phyloP scores from a whole-genome alignment of 2,888 invertebrate species.

The Drymonia ruficornis region DNA sequence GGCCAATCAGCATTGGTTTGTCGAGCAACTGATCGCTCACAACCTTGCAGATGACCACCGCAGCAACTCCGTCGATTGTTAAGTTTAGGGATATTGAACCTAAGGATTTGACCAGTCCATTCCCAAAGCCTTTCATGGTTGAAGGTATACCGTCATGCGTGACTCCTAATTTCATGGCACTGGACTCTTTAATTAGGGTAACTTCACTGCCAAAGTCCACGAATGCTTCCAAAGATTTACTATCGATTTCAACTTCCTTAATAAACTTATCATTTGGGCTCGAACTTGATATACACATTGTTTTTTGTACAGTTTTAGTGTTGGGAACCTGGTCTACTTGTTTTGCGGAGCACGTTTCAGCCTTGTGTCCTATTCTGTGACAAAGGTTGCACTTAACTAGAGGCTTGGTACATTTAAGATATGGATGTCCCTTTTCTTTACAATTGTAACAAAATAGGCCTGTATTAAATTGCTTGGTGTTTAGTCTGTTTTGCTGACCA shows the following conservation, averaged over 20 bases:
- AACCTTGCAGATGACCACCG: background rate
- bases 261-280: background rate
- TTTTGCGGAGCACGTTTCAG: constrained; percentile 3
- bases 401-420: constrained; percentile 9
- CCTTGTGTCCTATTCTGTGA: constrained; percentile 11
- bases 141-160: background rate
- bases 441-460: constrained; percentile 14
- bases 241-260: background rate
- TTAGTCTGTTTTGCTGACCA: background rate
- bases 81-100: background rate
- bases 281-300: background rate
- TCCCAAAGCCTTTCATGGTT: background rate
- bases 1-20: background rate
- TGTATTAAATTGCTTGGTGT: background rate
- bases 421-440: constrained; percentile 14
- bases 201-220: background rate
- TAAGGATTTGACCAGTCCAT: background rate
- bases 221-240: background rate
- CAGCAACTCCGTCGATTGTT: background rate
- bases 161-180: background rate
- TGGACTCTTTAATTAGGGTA: background rate
- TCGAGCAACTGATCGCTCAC: background rate
- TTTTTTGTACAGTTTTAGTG: background rate
- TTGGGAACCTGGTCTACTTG: background rate
- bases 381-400: constrained; percentile 6